phyloP scores from a whole-genome alignment of 2,797 vertebrate genomes.

The Lepilemur septentrionalis region DNA sequence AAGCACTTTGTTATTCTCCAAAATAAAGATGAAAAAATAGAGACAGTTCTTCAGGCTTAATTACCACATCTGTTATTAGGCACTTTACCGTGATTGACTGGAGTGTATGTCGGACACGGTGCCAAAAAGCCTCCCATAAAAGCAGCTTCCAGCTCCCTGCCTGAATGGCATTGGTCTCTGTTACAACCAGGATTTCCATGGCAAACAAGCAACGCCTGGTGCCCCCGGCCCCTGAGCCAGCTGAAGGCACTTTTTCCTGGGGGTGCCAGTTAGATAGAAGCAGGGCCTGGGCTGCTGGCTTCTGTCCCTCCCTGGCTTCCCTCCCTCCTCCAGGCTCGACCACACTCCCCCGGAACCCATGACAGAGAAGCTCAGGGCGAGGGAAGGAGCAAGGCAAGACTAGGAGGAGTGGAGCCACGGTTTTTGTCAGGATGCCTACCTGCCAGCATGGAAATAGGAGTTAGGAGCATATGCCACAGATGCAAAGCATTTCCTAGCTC shows the following conservation, averaged over 20 bases:
- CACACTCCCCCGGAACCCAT: background rate
- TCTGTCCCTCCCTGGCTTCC: background rate
- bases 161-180: constrained; percentile 73
- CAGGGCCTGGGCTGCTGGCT: background rate
- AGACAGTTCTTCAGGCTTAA: constrained; percentile 84
- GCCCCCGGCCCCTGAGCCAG: background rate
- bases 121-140: constrained; percentile 79
- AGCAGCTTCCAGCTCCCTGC: constrained; percentile 69
- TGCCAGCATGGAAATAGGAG: constrained; percentile 40
- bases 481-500: constrained; percentile 38
- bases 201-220: constrained; percentile 51
- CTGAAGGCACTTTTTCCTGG: constrained; percentile 33
- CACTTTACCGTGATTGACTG: constrained; percentile 86
- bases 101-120: constrained; percentile 79
- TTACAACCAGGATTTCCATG: constrained; percentile 64
- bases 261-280: background rate
- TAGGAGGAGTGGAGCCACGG: background rate
- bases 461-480: background rate
- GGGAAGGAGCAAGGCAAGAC: background rate
- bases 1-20: constrained; percentile 80
- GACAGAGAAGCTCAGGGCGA: background rate
- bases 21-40: constrained; percentile 80
- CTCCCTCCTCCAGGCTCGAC: background rate
- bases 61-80: constrained; percentile 85
- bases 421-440: constrained; percentile 16